Base-by-base conservation (phyloP, 2,888 invertebrate genomes). In the Alloscopus bannaensis region DNA sequence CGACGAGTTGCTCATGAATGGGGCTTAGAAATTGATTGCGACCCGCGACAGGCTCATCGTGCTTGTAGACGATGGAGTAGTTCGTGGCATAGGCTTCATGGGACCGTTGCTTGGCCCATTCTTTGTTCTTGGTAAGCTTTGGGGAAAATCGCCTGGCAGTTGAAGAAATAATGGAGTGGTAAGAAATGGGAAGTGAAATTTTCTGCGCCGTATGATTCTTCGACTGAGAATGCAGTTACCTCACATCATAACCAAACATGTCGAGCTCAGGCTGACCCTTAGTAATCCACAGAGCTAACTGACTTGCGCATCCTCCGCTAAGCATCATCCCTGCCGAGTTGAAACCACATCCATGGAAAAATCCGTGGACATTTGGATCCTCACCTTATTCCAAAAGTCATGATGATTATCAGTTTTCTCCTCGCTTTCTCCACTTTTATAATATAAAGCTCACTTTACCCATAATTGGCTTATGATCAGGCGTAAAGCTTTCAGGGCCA, bases 401-500 rank as follows among this genome's bases (percentile, higher is more conserved):
- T n/a, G n/a, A n/a, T n/a, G n/a, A n/a, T n/a, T 36, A 36, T 36
- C 6, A 36, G 13, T 36, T 36, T n/a, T n/a, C n/a, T n/a, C n/a
- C n/a, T n/a, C n/a, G n/a, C n/a, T n/a, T n/a, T n/a, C n/a, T n/a
- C n/a, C n/a, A n/a, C n/a, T 36, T 36, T 36, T 13, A 36, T 36
- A 36, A 36, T 13, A 36, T 13, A 36, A 36, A 36, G 36, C 13
- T 36, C 36, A 36, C 6, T 36, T 8, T 36, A 36, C 36, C 36
- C 36, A 36, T 36, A 36, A 36, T 36, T 36, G 36, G 36, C 36
- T 36, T 36, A 36, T 36, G 36, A 36, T 36, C 36, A 36, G 36
- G 36, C 8, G 36, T 36, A 13, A 36, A 36, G 36, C 36, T 36
- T 36, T 36, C 36, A 36, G 36, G 36, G 6, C 36, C 36, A 36